Evolutionary conservation across 2,888 invertebrate species (phyloP).

Genomic region (Thera britannica): DNA sequence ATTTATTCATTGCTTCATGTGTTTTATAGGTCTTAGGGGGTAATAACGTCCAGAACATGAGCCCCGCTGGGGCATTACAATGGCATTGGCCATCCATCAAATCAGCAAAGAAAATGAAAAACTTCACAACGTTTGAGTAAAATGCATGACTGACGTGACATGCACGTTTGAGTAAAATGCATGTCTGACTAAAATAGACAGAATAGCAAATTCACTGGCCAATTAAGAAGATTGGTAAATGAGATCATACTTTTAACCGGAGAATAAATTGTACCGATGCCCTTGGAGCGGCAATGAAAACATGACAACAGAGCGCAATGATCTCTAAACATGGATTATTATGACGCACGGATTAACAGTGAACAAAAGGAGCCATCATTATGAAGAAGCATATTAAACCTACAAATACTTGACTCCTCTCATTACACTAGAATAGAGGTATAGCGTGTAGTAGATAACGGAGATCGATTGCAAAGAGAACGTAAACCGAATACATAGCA

Average conservation of each 20-base stretch:
- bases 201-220: constrained; percentile 4
- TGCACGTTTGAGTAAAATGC: too few species aligned
- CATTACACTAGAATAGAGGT: not conserved
- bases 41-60: too few species aligned
- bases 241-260: constrained; percentile 61
- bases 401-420: not conserved
- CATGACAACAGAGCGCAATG: constrained; percentile 49
- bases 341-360: constrained; percentile 48
- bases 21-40: too few species aligned
- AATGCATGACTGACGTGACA: too few species aligned
- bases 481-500: too few species aligned
- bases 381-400: not conserved
- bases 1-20: too few species aligned
- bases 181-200: too few species aligned
- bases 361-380: not conserved
- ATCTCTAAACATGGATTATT: constrained; percentile 51
- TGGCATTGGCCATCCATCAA: too few species aligned
- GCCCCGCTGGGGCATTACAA: too few species aligned
- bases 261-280: constrained; percentile 44
- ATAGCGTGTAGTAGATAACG: not conserved
- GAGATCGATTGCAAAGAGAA: too few species aligned
- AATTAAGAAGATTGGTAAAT: constrained; percentile 55
- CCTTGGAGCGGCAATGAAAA: constrained; percentile 55
- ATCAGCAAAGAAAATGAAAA: too few species aligned
- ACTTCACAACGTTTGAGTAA: too few species aligned